phyloP scores from a whole-genome alignment of 2,888 invertebrate species.

The Noctua pronuba region DNA sequence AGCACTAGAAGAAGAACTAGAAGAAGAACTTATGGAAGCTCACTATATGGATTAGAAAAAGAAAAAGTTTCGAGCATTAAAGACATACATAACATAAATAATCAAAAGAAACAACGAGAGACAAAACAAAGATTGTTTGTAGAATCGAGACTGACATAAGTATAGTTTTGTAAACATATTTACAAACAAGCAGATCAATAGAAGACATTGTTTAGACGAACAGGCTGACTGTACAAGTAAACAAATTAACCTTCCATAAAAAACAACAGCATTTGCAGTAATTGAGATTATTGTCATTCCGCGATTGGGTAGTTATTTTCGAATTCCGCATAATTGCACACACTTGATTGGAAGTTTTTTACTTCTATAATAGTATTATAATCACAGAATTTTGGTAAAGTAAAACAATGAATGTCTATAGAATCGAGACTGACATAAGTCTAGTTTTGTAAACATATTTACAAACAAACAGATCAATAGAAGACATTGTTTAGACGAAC shows the following conservation, averaged over 20 bases:
- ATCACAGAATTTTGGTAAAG: slow-evolving; percentile 33
- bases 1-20: not conserved
- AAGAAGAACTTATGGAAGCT: too few species aligned
- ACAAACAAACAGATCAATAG: slow-evolving; percentile 7
- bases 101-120: not conserved
- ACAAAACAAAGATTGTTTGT: slow-evolving; percentile 4
- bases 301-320: slow-evolving; percentile 39
- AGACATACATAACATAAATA: not conserved
- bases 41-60: too few species aligned
- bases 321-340: slow-evolving; percentile 44
- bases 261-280: slow-evolving; percentile 20
- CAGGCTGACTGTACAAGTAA: not conserved
- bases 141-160: not conserved
- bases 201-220: not conserved
- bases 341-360: slow-evolving; percentile 2
- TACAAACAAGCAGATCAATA: slow-evolving; percentile 11
- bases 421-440: not conserved
- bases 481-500: not conserved
- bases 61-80: too few species aligned
- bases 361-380: slow-evolving; percentile 38
- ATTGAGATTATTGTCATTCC: slow-evolving; percentile 31
- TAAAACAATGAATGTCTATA: slow-evolving; percentile 1
- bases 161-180: slow-evolving; percentile 9
- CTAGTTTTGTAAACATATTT: slow-evolving; percentile 11
- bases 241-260: slow-evolving; percentile 8